phyloP scores from a whole-genome alignment of 1,140 invertebrate genomes.

The Copidosoma floridanum region DNA sequence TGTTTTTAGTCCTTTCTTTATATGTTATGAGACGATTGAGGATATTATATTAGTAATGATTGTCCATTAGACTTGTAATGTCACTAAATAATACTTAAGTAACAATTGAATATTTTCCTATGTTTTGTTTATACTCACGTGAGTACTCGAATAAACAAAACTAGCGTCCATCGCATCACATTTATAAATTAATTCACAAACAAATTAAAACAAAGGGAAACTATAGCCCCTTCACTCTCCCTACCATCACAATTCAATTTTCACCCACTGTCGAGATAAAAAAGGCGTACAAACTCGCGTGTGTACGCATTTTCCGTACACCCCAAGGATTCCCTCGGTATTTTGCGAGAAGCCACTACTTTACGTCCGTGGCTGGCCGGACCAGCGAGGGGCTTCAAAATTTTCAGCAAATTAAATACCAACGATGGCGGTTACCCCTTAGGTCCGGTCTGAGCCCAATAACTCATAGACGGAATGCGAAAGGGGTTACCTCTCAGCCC shows the following conservation, averaged over 20 bases:
- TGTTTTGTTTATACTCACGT: no score
- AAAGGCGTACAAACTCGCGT: no score
- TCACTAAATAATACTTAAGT: no score
- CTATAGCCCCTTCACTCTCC: constrained; percentile 8
- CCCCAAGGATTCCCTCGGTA: constrained; percentile 17
- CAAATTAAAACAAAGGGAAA: not conserved
- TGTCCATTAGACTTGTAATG: no score
- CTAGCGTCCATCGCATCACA: no score
- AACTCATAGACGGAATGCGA: constrained; percentile 47
- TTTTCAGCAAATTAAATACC: constrained; percentile 46
- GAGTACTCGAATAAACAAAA: no score
- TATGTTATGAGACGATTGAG: no score
- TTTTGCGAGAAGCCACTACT: not conserved
- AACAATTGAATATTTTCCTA: no score
- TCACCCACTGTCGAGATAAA: constrained; percentile 17
- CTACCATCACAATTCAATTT: constrained; percentile 15
- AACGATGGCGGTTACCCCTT: constrained; percentile 41
- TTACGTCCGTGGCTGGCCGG: not conserved
- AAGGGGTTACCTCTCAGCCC: constrained; percentile 32
- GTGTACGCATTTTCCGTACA: constrained; percentile 19
- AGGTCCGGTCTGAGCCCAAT: constrained; percentile 39
- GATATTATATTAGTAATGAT: no score
- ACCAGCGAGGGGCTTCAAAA: constrained; percentile 26
- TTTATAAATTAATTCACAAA: not conserved
- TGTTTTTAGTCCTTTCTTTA: no score